phyloP scores from a whole-genome alignment of 2,888 invertebrate species.

The Drosophila acutilabella region DNA sequence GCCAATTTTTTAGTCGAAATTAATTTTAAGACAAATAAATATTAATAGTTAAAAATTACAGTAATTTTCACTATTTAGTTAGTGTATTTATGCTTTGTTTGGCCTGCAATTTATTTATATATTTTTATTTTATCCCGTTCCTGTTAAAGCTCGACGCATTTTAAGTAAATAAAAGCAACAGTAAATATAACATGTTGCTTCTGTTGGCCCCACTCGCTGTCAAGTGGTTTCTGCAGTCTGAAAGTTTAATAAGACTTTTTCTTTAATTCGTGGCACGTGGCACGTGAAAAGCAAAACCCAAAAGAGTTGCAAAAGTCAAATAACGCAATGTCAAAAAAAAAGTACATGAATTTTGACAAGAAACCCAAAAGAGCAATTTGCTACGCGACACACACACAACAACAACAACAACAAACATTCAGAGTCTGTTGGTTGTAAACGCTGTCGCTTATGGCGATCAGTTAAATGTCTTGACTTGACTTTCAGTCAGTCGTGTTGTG shows the following conservation, averaged over 20 bases:
- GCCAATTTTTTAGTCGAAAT: too few species aligned
- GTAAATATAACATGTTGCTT: conserved; percentile 50
- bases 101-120: neutral
- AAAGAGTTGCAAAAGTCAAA: conserved; percentile 53
- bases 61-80: neutral
- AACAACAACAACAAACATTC: conserved; percentile 4
- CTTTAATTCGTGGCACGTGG: conserved; percentile 62
- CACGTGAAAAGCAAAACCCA: conserved; percentile 22
- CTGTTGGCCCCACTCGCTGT: conserved; percentile 36
- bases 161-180: conserved; percentile 50
- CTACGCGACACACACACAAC: conserved; percentile 18
- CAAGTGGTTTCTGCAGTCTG: conserved; percentile 50
- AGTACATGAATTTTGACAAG: conserved; percentile 22
- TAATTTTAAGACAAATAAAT: too few species aligned
- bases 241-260: conserved; percentile 59
- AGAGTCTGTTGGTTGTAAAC: conserved; percentile 14
- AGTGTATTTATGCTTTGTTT: conserved; percentile 11
- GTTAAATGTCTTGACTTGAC: conserved; percentile 44
- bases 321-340: conserved; percentile 10
- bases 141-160: conserved; percentile 29
- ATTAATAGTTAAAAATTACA: too few species aligned
- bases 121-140: conserved; percentile 1
- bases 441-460: conserved; percentile 51
- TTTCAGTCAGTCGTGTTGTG: conserved; percentile 20
- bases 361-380: conserved; percentile 49